Base-by-base conservation (phyloP, 92 coral and sea anemone genomes). In the Phenganax subtilis region DNA sequence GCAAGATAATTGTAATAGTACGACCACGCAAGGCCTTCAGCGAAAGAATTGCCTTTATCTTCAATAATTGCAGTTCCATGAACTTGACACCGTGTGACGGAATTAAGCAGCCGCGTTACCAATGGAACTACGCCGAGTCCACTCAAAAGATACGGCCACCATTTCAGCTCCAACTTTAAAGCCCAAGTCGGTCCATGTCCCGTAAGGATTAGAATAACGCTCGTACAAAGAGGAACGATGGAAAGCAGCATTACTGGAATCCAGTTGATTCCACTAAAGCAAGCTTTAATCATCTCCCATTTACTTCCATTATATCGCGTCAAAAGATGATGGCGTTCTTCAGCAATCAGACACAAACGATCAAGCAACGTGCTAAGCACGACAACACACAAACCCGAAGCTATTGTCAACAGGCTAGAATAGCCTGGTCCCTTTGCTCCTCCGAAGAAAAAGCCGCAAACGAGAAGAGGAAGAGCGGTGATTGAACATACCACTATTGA, bases 21-120 rank as follows among this genome's bases (percentile, higher is more conserved):
- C 74, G 74, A 69, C 74, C 74, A 69, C 1, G 74, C 74, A 10
- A 69, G 14, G 52, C 74, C 74, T 30, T 69, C 51, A 51, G 74
- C 74, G 15, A 69, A 51, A 29, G 74, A 69, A 10, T 29, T 69
- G 15, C 51, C 74, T 12, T 69, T 20, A 20, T 20, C 14, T 69
- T 69, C 74, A 54, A 69, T 51, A 30, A 69, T 69, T 3, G 53
- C 4, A 51, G 74, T 30, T 11, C 20, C 51, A 30, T 69, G 51
- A 11, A 69, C 51, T 8, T 25, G 74, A 12, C 51, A 69, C n/a
- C 1, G 51, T 11, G 52, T 69, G 52, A 3, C 28, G 15, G 51
- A 27, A 17, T 69, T 25, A 29, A 69, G n/a, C 74, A 69, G n/a
- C 31, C 74, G 74, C 47, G 5, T 37, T 9, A 20, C 52, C 3